phyloP scores from a whole-genome alignment of 2,113 vertebrate species.

The Pholis gunnellus region DNA sequence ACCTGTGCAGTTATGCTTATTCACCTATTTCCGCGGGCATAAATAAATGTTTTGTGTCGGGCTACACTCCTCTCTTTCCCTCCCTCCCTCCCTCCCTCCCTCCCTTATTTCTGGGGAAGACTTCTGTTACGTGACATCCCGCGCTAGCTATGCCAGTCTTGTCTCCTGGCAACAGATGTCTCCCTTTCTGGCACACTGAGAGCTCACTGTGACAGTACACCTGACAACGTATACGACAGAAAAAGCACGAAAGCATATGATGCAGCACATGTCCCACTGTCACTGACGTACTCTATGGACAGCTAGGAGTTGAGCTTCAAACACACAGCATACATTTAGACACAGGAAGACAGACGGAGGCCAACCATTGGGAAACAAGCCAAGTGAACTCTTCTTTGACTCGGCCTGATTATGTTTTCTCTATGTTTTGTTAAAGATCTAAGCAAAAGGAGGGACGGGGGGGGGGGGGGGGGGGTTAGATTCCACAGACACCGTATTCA shows the following conservation, averaged over 20 bases:
- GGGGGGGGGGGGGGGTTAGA: no score
- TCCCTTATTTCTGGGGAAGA: neutral
- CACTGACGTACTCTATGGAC: neutral
- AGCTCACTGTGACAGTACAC: conserved; percentile 32
- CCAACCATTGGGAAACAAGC: neutral
- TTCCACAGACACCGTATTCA: no score
- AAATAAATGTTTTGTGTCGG: neutral
- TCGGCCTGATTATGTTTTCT: neutral
- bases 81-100: neutral
- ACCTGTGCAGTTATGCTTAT: neutral
- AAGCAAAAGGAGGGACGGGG: no score
- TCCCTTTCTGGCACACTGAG: conserved; percentile 38
- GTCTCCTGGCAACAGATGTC: conserved; percentile 74
- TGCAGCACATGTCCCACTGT: neutral
- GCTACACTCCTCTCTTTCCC: neutral
- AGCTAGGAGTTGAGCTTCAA: neutral
- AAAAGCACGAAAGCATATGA: neutral
- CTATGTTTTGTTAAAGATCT: neutral
- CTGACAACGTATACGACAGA: conserved; percentile 5
- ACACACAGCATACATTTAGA: neutral
- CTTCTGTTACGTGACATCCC: conserved; percentile 47
- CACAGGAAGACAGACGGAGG: neutral
- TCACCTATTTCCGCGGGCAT: neutral
- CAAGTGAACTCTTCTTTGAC: neutral
- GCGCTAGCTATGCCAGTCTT: conserved; percentile 9